Base-by-base conservation (phyloP, 2,113 vertebrate species). In the Capreolus pygargus region DNA sequence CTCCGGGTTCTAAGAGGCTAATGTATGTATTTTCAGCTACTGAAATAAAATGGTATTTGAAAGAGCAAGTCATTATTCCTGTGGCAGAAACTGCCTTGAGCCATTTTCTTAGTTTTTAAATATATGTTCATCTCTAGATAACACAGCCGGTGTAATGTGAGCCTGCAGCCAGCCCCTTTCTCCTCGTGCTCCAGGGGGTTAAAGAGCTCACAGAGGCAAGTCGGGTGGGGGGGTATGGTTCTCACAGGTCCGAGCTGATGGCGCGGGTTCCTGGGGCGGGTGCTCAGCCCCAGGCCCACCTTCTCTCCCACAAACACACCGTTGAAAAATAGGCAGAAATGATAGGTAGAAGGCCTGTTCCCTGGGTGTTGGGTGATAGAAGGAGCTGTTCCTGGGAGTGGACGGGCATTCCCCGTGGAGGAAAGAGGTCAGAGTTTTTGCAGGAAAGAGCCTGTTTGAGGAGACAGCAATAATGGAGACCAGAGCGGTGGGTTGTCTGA, bases 21-120 rank as follows among this genome's bases (percentile, higher is more conserved):
- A 81, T 67, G 30, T 78, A 16, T 11, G 4, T 91, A 95, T 61
- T 47, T 52, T 17, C 7, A 91, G 14, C 78, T 81, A 52, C 86
- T 96, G 70, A 86, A 95, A 36, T 94, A 88, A 79, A 97, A 93
- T 91, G 13, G n/a, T 43, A 25, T 85, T 86, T 90, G 36, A 97
- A 89, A 92, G 52, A 95, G 16, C 81, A 82, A 83, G 91, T 90
- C 36, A 54, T 67, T 52, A 82, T 81, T 97, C 43, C 47, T 95
- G 43, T 89, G 28, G 88, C 83, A 96, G 87, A 52, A 97, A 76
- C 36, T 91, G 39, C 92, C 70, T 95, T 52, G 67, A 94, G 87
- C 91, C 92, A 8, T 57, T 1, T 90, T 97, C 83, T 89, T 27
- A 47, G 58, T 45, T 96, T 97, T 96, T 78, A 97, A 97, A 74